Base-by-base conservation (phyloP, 2,797 vertebrate species). In the Gymnothorax javanicus region DNA sequence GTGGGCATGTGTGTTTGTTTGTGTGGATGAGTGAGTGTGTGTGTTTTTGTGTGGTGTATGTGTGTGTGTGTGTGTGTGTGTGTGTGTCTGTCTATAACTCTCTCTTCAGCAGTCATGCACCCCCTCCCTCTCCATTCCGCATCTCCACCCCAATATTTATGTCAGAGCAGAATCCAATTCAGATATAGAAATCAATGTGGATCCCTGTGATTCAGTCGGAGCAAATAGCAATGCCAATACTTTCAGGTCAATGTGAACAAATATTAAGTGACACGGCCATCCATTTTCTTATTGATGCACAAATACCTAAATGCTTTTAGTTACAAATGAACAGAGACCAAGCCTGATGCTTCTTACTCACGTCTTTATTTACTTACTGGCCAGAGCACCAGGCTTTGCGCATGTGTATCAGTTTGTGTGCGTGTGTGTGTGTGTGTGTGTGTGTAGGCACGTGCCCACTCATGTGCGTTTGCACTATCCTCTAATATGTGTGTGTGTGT, bases 141-240 rank as follows among this genome's bases (percentile, higher is more conserved):
- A 43, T 43, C 4, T 77, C 33, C 33, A 77, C 73, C 33, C 13
- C 27, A 77, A 17, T 52, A 77, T 77, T 77, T 33, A 77, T 77
- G 73, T 20, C 73, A 77, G 43, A 17, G 73, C 43, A 77, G 33
- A 43, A 50, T 52, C 17, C 73, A 50, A 77, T 52, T 33, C 73
- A 77, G 12, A 33, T 73, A 73, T 27, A 73, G 12, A 77, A 77
- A 77, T 77, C 73, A 17, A 77, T 77, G 27, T 20, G 15, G 20
- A 77, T 52, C 52, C 73, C 13, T 52, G 43, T 17, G 73, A 77
- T 77, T 77, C 73, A 77, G 73, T 77, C 12, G 27, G 43, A 77
- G 73, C 73, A 77, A 77, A 77, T 33, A 77, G 33, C 43, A 50
- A 77, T 77, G 73, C 73, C 73, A 77, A 77, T 77, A 77, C 15